Evolutionary conservation across 92 coral and sea anemone species (phyloP).

Genomic region (Hydrozoanthus gracilis): DNA sequence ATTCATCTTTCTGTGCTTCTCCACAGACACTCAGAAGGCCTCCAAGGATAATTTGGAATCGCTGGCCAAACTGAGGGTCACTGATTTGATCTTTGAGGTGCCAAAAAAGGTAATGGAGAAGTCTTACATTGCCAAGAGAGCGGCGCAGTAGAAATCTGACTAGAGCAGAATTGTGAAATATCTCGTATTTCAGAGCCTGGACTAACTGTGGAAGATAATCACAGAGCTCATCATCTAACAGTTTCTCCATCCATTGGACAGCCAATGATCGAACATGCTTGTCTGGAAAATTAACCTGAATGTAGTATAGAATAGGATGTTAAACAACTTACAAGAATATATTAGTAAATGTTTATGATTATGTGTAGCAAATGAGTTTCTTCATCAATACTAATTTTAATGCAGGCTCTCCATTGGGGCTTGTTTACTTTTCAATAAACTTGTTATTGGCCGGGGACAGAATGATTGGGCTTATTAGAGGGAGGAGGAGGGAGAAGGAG

Average conservation of each 20-base stretch:
- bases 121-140: slow-evolving; percentile 88
- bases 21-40: slow-evolving; percentile 94
- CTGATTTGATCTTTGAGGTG: slow-evolving; percentile 92
- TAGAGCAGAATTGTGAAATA: slow-evolving; percentile 94
- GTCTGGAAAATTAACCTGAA: slow-evolving; percentile 84
- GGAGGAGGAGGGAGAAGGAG: no score
- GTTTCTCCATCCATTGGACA: slow-evolving; percentile 93
- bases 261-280: slow-evolving; percentile 90
- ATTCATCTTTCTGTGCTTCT: slow-evolving; percentile 90
- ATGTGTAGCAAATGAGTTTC: no score
- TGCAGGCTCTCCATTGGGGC: no score
- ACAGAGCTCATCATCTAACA: slow-evolving; percentile 93
- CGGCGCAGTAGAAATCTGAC: slow-evolving; percentile 91
- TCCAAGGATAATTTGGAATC: slow-evolving; percentile 92
- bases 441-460: no score
- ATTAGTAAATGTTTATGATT: no score
- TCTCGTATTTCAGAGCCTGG: slow-evolving; percentile 97
- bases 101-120: slow-evolving; percentile 94
- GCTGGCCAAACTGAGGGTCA: slow-evolving; percentile 98
- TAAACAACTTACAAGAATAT: no score
- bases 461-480: no score
- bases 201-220: slow-evolving; percentile 98
- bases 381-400: no score
- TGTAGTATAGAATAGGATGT: no score
- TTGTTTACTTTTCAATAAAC: no score